Evolutionary conservation across 2,888 invertebrate genomes (phyloP).

Genomic region (Lithophane semibrunnea): DNA sequence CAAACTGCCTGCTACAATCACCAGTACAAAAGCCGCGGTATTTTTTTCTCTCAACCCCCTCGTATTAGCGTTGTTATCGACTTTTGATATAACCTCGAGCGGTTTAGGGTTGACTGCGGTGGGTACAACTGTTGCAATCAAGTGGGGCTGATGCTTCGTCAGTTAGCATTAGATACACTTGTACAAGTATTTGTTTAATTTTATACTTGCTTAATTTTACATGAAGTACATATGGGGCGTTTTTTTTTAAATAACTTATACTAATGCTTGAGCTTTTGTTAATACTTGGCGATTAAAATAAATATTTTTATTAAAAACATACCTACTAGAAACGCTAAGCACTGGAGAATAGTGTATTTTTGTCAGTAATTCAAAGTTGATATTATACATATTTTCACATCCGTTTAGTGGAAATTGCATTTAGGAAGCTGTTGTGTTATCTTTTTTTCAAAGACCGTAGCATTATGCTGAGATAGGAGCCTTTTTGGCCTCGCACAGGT

Average conservation of each 20-base stretch:
- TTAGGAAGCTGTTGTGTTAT: background rate
- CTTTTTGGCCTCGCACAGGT: too few species aligned
- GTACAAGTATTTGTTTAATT: slow-evolving; percentile 51
- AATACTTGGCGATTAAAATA: background rate
- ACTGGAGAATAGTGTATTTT: background rate
- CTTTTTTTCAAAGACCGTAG: too few species aligned
- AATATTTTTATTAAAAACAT: background rate
- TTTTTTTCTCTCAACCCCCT: slow-evolving; percentile 65
- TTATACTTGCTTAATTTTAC: slow-evolving; percentile 24
- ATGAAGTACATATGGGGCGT: background rate
- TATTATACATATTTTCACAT: background rate
- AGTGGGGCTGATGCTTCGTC: slow-evolving; percentile 53
- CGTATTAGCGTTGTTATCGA: slow-evolving; percentile 70
- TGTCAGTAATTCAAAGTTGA: background rate
- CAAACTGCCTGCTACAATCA: slow-evolving; percentile 20
- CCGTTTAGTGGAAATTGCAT: background rate
- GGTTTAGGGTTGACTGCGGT: slow-evolving; percentile 68
- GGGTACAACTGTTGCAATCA: slow-evolving; percentile 71
- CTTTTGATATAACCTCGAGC: slow-evolving; percentile 73
- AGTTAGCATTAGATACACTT: slow-evolving; percentile 50
- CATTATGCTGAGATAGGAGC: too few species aligned
- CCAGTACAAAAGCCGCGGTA: slow-evolving; percentile 30
- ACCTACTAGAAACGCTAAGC: background rate
- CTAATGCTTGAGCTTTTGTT: background rate
- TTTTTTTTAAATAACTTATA: background rate